Conservation (phyloP, 2,888 invertebrate genomes). For the Diachrysia chrysitis region DNA sequence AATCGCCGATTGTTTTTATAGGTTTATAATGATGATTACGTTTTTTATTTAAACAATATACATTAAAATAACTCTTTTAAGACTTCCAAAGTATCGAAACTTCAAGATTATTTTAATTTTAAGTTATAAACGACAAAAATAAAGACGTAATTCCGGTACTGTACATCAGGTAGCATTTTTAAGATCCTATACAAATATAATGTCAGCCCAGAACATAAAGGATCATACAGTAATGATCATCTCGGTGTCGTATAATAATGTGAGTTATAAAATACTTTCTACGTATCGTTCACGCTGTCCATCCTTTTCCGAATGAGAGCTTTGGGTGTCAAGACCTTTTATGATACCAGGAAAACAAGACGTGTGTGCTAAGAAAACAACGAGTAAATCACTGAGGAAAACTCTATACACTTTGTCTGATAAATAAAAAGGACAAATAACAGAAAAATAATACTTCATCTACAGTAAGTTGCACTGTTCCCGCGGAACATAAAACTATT, state of each 20-base stretch:
- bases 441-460: neutral
- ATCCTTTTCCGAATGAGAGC: conserved; percentile 19
- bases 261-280: conserved; percentile 8
- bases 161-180: neutral
- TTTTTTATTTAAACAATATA: too few relatives aligned
- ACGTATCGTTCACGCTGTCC: conserved; percentile 7
- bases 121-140: neutral
- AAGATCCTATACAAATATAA: neutral
- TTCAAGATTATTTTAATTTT: neutral
- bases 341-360: neutral
- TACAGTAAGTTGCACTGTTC: neutral
- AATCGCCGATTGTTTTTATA: neutral
- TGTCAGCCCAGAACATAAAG: neutral
- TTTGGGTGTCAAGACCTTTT: conserved; percentile 8
- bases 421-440: neutral
- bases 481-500: neutral
- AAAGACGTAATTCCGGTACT: neutral
- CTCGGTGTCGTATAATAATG: neutral
- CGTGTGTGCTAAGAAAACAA: conserved; percentile 8
- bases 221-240: conserved; percentile 9
- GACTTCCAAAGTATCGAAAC: neutral
- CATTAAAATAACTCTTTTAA: too few relatives aligned
- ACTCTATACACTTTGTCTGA: neutral
- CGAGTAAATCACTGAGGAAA: conserved; percentile 8
- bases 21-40: too few relatives aligned